Evolutionary conservation across 1,140 invertebrate genomes (phyloP).

Genomic region (Drosophila fuyamai): DNA sequence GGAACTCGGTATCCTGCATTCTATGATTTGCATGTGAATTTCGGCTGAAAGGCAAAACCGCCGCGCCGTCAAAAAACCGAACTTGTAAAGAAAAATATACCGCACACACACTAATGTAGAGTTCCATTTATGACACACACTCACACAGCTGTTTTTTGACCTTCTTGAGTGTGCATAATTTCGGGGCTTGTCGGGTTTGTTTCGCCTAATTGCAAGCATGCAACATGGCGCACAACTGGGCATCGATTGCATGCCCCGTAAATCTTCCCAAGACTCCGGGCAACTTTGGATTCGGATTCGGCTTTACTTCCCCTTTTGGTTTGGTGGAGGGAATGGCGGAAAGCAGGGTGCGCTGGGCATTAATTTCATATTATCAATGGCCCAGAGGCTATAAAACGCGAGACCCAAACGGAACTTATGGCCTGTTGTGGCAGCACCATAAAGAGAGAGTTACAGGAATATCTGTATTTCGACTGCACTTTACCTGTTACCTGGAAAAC

Average conservation of each 20-base stretch:
- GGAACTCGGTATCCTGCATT: slow-evolving; percentile 10
- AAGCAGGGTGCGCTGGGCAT: slow-evolving; percentile 38
- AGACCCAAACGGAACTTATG: slow-evolving; percentile 38
- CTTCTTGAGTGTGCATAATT: slow-evolving; percentile 47
- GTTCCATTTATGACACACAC: slow-evolving; percentile 27
- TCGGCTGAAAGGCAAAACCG: slow-evolving; percentile 26
- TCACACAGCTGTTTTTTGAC: slow-evolving; percentile 22
- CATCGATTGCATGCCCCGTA: slow-evolving; percentile 79
- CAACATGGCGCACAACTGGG: slow-evolving; percentile 54
- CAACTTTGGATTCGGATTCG: slow-evolving; percentile 9
- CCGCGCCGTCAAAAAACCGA: slow-evolving; percentile 13
- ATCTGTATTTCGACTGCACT: neutral
- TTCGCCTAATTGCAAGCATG: slow-evolving; percentile 72
- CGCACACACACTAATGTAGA: neutral
- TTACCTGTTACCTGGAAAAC: neutral
- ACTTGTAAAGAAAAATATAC: slow-evolving; percentile 19
- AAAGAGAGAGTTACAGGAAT: neutral
- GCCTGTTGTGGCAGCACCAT: slow-evolving; percentile 28
- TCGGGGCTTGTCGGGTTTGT: slow-evolving; percentile 22
- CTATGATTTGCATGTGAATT: slow-evolving; percentile 31
- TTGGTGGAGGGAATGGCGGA: neutral
- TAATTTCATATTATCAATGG: slow-evolving; percentile 80
- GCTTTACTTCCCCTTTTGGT: neutral
- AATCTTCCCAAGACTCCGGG: slow-evolving; percentile 56
- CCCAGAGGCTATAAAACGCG: slow-evolving; percentile 65